Evolutionary conservation across 2,797 vertebrate genomes (phyloP).

Genomic region (Brachyrhaphis roseni): DNA sequence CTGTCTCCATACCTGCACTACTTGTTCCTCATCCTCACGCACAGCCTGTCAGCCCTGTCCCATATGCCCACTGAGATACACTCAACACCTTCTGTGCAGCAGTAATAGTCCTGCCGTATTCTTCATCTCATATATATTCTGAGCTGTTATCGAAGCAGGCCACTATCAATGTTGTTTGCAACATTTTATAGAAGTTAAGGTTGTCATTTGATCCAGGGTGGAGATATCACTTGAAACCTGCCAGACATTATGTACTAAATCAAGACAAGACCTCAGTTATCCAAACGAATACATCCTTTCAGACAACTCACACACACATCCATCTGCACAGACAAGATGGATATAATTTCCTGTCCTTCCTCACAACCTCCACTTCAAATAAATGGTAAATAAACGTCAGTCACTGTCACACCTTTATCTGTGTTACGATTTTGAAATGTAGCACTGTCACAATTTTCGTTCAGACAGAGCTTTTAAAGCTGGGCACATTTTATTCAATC

Average conservation of each 20-base stretch:
- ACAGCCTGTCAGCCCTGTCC: constrained; percentile 36
- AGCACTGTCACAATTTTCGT: constrained; percentile 13
- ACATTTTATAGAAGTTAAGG: constrained; percentile 9
- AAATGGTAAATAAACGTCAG: constrained; percentile 15
- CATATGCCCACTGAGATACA: constrained; percentile 14
- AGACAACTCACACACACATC: constrained; percentile 24
- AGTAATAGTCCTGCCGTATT: neutral
- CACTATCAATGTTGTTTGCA: constrained; percentile 11
- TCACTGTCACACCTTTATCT: constrained; percentile 11
- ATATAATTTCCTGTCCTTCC: constrained; percentile 40
- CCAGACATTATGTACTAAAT: constrained; percentile 51
- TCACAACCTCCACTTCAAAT: constrained; percentile 12
- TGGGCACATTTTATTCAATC: constrained; percentile 45
- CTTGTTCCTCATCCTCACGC: constrained; percentile 22
- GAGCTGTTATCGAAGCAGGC: neutral
- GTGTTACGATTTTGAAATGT: constrained; percentile 11
- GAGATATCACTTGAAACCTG: constrained; percentile 50
- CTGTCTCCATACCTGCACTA: constrained; percentile 26
- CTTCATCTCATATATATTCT: neutral
- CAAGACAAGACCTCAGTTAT: constrained; percentile 49
- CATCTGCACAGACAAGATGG: constrained; percentile 30
- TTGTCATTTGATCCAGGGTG: constrained; percentile 42
- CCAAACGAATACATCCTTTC: constrained; percentile 46
- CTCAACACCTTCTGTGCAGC: constrained; percentile 13
- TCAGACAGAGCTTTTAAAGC: constrained; percentile 9